Evolutionary conservation across 1,140 invertebrate genomes (phyloP), one percentile per base, ranked within the genome.

Genomic region (Pseudobourletiella spinata): DNA sequence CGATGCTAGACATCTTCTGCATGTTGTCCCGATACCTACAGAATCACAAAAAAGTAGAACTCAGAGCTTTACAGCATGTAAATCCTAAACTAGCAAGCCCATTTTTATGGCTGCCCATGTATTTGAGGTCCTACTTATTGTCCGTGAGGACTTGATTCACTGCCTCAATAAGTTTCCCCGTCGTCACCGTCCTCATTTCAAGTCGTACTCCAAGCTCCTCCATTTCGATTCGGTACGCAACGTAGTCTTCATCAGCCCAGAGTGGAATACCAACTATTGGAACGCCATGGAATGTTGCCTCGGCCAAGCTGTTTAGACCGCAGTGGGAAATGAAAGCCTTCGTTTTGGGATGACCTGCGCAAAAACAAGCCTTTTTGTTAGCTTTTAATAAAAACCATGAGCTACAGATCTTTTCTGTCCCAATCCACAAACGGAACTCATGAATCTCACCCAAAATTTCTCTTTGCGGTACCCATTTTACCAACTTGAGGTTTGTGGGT

Each of bases 401-500:
- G 42, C 11, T 26, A n/a, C 43, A 14, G 24, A 15, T 25, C 29
- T 54, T 54, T 54, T 11, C 4, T 54, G 15, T 25, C 11, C 11
- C 14, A 54, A 54, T 3, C 24, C 14, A 18, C 14, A 25, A 54
- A 54, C 18, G 15, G 51, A 6, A 28, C 15, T 18, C 25, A 20
- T 56, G 16, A n/a, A 25, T 44, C 18, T 75, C 73, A 83, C 82
- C 86, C 32, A 90, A 76, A 30, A 91, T 79, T 72, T 89, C 87
- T 71, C 89, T 87, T 73, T 91, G 88, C 1, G 88, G 87, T 66
- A 88, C 75, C 87, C 88, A 91, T 20, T 48, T 43, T 11, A 58
- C 39, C 2, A 58, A 29, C 15, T 56, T 35, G 0, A 61, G n/a
- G 61, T 65, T 65, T 28, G 32, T 35, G n/a, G 63, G 63, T 24